Base-by-base conservation (phyloP, 2,888 invertebrate species). In the Pammene fasciana region DNA sequence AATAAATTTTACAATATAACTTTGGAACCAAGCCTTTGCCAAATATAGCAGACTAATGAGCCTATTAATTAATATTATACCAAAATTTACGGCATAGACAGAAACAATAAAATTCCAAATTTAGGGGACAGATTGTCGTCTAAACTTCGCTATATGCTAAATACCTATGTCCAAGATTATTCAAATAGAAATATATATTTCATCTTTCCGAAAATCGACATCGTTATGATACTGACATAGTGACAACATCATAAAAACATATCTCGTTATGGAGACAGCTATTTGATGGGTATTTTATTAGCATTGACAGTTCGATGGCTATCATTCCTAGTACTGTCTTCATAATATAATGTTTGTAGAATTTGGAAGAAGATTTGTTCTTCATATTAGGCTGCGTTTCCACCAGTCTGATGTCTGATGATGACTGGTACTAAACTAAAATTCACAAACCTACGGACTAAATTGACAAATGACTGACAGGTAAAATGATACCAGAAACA, bases 301-400 rank as follows among this genome's bases (percentile, higher is more conserved):
- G 54, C 60, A 60, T 67, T 41, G 67, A 48, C 48, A 56, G 13
- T 62, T 46, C 56, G 56, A 62, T 62, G 46, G 11, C 41, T 41
- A 67, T 67, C 67, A 8, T 54, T 67, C 45, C 60, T 36, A 48
- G 26, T 26, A 46, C 60, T 67, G 61, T 61, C 61, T 61, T 54
- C n/a, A 56, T 48, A 26, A 41, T 26, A 26, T 26, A 26, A 26
- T 26, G 4, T 26, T 26, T 26, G 26, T 26, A 61, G 54, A 61
- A 61, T 67, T 52, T 55, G 45, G 38, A 1, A 1, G 4, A 36
- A 52, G 43, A 45, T 54, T 60, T 67, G 60, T 60, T 67, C 11
- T 43, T 50, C 11, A 45, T 26, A 1, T 11, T 45, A n/a, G n/a
- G n/a, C n/a, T n/a, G n/a, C n/a, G n/a, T n/a, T n/a, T n/a, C n/a